Evolutionary conservation across 2,113 vertebrate species (phyloP).

Genomic region (Bos indicus): DNA sequence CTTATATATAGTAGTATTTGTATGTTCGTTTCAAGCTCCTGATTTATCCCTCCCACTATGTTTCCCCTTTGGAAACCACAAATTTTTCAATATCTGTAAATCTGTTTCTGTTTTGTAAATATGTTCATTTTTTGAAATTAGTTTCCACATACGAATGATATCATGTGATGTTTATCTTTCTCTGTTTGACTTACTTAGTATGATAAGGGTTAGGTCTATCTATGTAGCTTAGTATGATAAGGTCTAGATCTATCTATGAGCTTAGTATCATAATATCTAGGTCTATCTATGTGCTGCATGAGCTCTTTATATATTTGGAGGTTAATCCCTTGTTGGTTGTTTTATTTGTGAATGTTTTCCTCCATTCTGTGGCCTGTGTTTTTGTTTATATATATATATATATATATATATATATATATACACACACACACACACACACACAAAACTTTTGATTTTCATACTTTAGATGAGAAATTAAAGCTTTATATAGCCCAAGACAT

Average conservation of each 20-base stretch:
- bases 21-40: background rate
- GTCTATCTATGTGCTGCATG: background rate
- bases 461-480: background rate
- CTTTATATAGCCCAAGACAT: background rate
- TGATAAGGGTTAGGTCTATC: background rate
- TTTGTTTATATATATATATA: background rate
- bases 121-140: background rate
- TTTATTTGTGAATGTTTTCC: background rate
- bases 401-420: rapidly evolving
- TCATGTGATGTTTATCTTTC: background rate
- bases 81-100: background rate
- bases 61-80: background rate
- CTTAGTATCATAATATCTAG: background rate
- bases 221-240: background rate
- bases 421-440: background rate
- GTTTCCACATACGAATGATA: background rate
- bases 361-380: background rate
- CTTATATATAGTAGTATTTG: background rate
- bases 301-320: background rate
- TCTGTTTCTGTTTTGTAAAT: background rate
- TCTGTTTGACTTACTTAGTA: background rate
- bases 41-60: background rate
- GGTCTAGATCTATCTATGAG: background rate
- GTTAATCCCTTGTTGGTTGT: background rate
- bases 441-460: background rate